Evolutionary conservation across 2,113 vertebrate species (phyloP), one percentile per base, ranked within the genome.

Genomic region (Macquaria australasica): DNA sequence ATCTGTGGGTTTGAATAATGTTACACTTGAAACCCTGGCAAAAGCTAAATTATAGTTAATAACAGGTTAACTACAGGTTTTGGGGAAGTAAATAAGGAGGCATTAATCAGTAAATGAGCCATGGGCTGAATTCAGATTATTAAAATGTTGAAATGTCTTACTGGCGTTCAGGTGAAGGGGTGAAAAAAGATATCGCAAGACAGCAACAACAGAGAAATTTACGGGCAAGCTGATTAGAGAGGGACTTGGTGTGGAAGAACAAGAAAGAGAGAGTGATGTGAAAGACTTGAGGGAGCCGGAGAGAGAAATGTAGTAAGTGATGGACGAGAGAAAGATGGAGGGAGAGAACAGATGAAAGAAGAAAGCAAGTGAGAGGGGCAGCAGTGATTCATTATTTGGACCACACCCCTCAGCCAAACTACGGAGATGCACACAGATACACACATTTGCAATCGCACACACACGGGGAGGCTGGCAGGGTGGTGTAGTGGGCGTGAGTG

Each of bases 321-420:
- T 50, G 45, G 25, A 18, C 3, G 48, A 69, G 51, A 37, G 39
- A 66, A 75, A 16, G 6, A 73, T 58, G 67, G 55, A 62, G 9
- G 55, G 8, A 90, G 59, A 34, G 28, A 41, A 55, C 8, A 50
- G 67, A 77, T 51, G 9, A 75, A 76, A 63, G 28, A 50, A 43
- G 48, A 79, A 72, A 81, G 55, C 41, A 72, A 73, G 56, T 63
- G 60, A 34, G 69, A 74, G 66, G 66, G 73, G 39, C n/a, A 41
- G 48, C 51, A 73, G 51, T 76, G 43, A 86, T 86, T 84, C 59
- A 84, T 85, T 79, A 59, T n/a, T 56, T 25, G 21, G 50, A 63
- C 55, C 58, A 83, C 51, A 21, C 66, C 84, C 50, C 66, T 64
- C 5, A 4, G 28, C 16, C 7, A 12, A 80, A 41, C 8, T 53